These are phyloP conservation scores for Morpho achilles DNA, from an alignment of 2,888 invertebrate genomes.

Conservation along the genomic window DNA sequence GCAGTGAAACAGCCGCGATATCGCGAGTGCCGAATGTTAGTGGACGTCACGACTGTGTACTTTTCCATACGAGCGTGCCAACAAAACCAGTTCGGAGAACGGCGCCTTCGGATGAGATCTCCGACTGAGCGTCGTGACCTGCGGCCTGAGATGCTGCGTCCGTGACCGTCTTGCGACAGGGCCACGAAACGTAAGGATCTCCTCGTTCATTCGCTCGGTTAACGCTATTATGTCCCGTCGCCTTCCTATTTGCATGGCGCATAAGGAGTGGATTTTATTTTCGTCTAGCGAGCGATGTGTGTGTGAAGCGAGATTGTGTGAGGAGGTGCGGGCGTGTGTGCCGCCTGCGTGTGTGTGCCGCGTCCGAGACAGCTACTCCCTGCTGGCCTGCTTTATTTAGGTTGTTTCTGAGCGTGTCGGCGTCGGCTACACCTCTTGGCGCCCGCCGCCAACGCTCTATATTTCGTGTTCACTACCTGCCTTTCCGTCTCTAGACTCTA, in stretches of 20 bases:
- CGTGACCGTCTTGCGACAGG: constrained; percentile 75
- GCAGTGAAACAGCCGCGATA: constrained; percentile 60
- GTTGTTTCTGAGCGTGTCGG: constrained; percentile 63
- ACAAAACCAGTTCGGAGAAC: constrained; percentile 65
- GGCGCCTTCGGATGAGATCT: constrained; percentile 66
- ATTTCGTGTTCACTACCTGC: constrained; percentile 31
- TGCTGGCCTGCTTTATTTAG: constrained; percentile 71
- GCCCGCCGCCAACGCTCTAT: constrained; percentile 33
- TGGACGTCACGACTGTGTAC: constrained; percentile 63
- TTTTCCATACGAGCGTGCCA: constrained; percentile 61
- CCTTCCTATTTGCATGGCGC: constrained; percentile 77
- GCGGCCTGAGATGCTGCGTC: constrained; percentile 74
- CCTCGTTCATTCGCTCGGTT: constrained; percentile 63
- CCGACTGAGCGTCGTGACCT: constrained; percentile 58
- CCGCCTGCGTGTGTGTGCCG: constrained; percentile 41
- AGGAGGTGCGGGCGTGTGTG: constrained; percentile 40
- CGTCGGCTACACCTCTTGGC: constrained; percentile 40
- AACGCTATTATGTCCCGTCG: constrained; percentile 54
- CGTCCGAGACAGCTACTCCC: constrained; percentile 65
- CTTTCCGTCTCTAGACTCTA: constrained; percentile 4
- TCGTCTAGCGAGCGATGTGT: constrained; percentile 69
- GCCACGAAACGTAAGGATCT: constrained; percentile 78
- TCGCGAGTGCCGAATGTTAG: constrained; percentile 71
- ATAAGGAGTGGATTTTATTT: constrained; percentile 77
- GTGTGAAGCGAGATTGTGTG: constrained; percentile 41